Percentiles rank a stretch among this genome's conserved stretches.
Conservation (phyloP, 1,140 invertebrate genomes). For the Daktulosphaira vitifoliae region DNA sequence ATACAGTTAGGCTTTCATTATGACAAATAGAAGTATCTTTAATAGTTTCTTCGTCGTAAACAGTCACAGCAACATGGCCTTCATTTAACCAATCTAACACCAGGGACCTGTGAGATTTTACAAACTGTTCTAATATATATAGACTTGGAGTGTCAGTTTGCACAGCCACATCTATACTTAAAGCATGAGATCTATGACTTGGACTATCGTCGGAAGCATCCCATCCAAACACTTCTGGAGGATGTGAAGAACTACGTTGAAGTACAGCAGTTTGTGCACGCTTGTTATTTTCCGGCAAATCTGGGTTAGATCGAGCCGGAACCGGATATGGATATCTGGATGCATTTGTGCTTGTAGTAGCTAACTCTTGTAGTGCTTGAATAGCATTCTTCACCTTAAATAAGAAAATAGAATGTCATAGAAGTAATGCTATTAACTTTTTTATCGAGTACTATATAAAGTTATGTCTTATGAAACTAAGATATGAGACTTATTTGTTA, state of each 20-base stretch:
- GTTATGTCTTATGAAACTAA: too few relatives aligned
- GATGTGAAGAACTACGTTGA: constrained; percentile 66
- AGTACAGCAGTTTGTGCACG: constrained; percentile 46
- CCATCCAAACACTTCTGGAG: constrained; percentile 69
- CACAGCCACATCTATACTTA: constrained; percentile 3
- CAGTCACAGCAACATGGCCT: neutral
- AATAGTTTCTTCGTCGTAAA: constrained; percentile 11
- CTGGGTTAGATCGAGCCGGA: constrained; percentile 61
- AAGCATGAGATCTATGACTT: neutral
- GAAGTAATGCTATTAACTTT: neutral
- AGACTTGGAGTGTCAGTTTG: constrained; percentile 10
- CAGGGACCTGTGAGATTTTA: constrained; percentile 8
- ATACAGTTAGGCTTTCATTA: neutral
- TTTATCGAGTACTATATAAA: neutral
- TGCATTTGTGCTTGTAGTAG: constrained; percentile 48
- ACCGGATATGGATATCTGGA: constrained; percentile 45
- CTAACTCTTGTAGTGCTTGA: constrained; percentile 69
- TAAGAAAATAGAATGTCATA: neutral
- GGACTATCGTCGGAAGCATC: constrained; percentile 42
- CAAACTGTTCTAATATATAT: constrained; percentile 16
- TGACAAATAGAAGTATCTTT: neutral
- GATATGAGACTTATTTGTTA: too few relatives aligned
- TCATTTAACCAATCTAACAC: constrained; percentile 17
- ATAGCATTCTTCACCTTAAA: constrained; percentile 65
- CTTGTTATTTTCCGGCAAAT: constrained; percentile 44